These are phyloP conservation scores for Megalops atlanticus DNA, from an alignment of 2,113 vertebrate species.

Conservation along the genomic window DNA sequence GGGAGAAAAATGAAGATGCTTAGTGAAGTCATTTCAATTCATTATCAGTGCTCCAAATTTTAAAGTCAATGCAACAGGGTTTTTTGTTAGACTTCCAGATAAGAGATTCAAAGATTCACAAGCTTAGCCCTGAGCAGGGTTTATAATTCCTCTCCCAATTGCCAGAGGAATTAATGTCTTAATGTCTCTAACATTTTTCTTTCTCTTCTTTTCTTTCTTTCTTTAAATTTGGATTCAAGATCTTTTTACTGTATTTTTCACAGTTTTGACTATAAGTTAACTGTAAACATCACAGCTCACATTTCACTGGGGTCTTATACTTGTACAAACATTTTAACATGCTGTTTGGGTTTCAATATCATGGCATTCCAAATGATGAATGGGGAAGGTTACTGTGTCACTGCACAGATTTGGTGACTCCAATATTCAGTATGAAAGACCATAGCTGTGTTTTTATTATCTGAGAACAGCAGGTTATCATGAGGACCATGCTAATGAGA, in stretches of 20 bases:
- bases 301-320: no score
- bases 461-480: not conserved
- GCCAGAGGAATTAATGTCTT: conserved; percentile 37
- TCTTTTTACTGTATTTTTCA: conserved; percentile 5
- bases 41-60: conserved; percentile 54
- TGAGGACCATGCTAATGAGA: not conserved
- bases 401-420: no score
- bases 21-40: conserved; percentile 35
- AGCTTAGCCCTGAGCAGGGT: conserved; percentile 39
- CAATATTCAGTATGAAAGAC: not conserved
- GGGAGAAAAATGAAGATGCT: conserved; percentile 5
- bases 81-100: conserved; percentile 41
- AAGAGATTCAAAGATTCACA: conserved; percentile 45
- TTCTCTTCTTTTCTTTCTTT: conserved; percentile 28
- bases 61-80: conserved; percentile 50
- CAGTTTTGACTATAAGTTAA: not conserved
- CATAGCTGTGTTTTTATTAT: not conserved
- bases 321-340: no score
- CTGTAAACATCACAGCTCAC: not conserved
- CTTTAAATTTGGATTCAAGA: conserved; percentile 28
- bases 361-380: no score
- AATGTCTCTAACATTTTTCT: conserved; percentile 31
- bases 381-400: not conserved
- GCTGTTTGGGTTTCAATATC: not conserved
- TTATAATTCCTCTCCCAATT: conserved; percentile 39